Percentiles rank a stretch among this genome's conserved stretches.
Conservation (phyloP, 2,113 vertebrate genomes). For the Thomomys bottae region DNA sequence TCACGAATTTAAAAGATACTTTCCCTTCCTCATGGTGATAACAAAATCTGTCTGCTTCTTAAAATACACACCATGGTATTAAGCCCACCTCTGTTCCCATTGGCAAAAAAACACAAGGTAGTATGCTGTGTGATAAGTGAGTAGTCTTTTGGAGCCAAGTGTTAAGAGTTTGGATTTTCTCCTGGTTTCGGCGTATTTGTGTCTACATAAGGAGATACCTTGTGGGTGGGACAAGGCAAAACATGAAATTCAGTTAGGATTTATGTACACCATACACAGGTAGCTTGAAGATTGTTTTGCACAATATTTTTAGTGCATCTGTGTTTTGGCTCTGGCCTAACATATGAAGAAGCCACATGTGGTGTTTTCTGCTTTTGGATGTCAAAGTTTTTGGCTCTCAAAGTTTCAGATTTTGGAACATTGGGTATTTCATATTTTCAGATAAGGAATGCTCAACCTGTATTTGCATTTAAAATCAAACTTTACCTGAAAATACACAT, state of each 20-base stretch:
- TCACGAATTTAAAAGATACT: constrained; percentile 38
- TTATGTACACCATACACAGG: background rate
- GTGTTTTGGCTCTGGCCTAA: background rate
- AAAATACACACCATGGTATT: background rate
- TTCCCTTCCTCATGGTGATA: background rate
- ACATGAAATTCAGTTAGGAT: background rate
- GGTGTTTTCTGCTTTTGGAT: background rate
- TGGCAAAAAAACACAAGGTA: background rate
- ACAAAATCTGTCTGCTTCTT: background rate
- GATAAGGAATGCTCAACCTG: background rate
- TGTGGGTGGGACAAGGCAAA: background rate
- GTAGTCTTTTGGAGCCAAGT: background rate
- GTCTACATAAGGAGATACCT: background rate
- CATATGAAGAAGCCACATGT: background rate
- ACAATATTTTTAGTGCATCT: background rate
- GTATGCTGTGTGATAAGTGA: background rate
- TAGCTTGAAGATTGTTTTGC: background rate
- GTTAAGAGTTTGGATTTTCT: background rate
- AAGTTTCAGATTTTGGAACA: background rate
- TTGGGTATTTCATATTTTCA: background rate
- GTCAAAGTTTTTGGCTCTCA: background rate
- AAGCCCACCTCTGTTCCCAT: background rate
- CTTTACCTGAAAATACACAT: background rate
- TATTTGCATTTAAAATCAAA: background rate
- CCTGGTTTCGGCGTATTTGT: background rate